Evolutionary conservation across 2,797 vertebrate species (phyloP).

Genomic region (Girardinus metallicus): DNA sequence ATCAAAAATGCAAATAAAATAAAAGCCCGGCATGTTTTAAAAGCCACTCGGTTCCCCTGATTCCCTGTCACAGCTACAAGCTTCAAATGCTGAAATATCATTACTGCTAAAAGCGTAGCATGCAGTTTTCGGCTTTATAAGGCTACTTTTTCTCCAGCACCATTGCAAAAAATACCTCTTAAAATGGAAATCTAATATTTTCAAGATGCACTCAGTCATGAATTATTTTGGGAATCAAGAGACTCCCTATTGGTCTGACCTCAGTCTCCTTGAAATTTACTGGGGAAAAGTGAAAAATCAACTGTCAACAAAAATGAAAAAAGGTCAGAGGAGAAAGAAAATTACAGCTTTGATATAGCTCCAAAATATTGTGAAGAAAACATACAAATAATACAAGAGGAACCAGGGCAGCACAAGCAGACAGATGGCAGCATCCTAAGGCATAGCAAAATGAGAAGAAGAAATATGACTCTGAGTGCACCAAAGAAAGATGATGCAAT

Average conservation of each 20-base stretch:
- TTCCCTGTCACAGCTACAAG: conserved; percentile 24
- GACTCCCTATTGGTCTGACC: not conserved
- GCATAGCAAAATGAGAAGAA: conserved; percentile 65
- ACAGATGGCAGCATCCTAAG: conserved; percentile 66
- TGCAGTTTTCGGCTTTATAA: conserved; percentile 35
- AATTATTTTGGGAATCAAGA: conserved; percentile 33
- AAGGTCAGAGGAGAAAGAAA: conserved; percentile 29
- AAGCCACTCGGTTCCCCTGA: conserved; percentile 40
- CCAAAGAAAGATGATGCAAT: conserved; percentile 72
- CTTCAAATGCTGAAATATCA: conserved; percentile 42
- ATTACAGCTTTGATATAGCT: conserved; percentile 52
- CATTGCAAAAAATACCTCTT: conserved; percentile 44
- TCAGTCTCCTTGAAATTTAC: conserved; percentile 34
- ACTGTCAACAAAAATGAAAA: conserved; percentile 4
- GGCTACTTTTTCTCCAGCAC: conserved; percentile 15
- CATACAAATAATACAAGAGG: conserved; percentile 57
- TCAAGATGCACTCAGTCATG: conserved; percentile 43
- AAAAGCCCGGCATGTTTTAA: conserved; percentile 51
- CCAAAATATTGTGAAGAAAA: conserved; percentile 46
- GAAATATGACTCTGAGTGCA: conserved; percentile 56
- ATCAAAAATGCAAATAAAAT: conserved; percentile 59
- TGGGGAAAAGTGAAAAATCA: conserved; percentile 16
- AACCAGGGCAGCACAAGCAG: conserved; percentile 49
- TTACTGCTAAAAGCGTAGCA: conserved; percentile 44
- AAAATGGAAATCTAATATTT: conserved; percentile 45